Percentiles rank a stretch among this genome's conserved stretches.
Evolutionary conservation across 2,888 invertebrate species (phyloP).

Genomic region (Ypsolopha scabrella): DNA sequence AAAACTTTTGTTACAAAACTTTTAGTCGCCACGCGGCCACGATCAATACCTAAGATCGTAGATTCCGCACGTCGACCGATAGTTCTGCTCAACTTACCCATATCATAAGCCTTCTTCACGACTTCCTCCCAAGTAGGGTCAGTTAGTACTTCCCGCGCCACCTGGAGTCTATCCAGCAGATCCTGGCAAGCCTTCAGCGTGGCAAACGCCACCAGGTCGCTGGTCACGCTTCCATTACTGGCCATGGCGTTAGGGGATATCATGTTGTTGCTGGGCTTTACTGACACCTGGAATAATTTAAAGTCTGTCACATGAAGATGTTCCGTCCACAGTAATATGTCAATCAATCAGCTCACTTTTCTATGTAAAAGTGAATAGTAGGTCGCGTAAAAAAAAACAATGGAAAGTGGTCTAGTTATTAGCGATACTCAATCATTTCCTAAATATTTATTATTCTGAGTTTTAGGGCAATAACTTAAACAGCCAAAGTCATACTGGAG

Average conservation of each 20-base stretch:
- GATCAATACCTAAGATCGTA: no score
- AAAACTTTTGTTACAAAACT: no score
- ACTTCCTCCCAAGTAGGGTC: constrained; percentile 65
- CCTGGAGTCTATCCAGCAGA: constrained; percentile 50
- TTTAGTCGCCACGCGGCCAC: no score
- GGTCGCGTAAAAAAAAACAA: no score
- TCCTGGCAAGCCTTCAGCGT: constrained; percentile 64
- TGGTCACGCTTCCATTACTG: constrained; percentile 79
- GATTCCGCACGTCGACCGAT: background rate
- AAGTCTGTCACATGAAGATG: constrained; percentile 20
- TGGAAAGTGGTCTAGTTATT: no score
- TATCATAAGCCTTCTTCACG: constrained; percentile 53
- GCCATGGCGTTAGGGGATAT: constrained; percentile 75
- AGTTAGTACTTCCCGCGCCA: constrained; percentile 37
- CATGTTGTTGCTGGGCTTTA: constrained; percentile 76
- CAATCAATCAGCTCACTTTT: background rate
- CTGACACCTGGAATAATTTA: constrained; percentile 26
- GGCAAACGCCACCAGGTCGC: constrained; percentile 76
- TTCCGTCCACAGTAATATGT: background rate
- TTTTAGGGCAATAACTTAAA: no score
- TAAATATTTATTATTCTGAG: no score
- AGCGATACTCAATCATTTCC: no score
- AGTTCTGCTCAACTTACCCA: constrained; percentile 24
- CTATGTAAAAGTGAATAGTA: background rate
- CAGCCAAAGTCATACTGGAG: no score